Evolutionary conservation across 2,113 vertebrate genomes (phyloP).

Genomic region (Athene cunicularia): DNA sequence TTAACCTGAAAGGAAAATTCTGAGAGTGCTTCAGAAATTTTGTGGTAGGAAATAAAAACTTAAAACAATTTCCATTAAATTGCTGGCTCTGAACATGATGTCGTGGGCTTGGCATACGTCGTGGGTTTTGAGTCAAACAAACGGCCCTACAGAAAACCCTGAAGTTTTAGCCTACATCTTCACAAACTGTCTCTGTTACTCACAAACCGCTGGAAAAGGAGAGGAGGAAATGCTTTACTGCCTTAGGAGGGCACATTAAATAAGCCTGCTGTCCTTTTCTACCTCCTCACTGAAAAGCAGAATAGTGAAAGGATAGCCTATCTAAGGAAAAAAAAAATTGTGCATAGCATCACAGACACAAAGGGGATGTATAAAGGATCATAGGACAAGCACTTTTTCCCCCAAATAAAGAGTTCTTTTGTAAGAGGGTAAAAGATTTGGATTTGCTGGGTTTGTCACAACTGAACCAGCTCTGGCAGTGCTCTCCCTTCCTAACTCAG

Average conservation of each 20-base stretch:
- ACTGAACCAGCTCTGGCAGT: background rate
- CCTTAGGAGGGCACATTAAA: slow-evolving; percentile 28
- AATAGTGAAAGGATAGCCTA: slow-evolving; percentile 34
- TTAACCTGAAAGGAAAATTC: slow-evolving; percentile 56
- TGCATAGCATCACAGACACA: background rate
- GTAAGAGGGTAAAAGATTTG: background rate
- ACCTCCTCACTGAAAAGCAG: background rate
- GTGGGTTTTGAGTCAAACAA: slow-evolving; percentile 26
- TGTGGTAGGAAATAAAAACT: slow-evolving; percentile 55
- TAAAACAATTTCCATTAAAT: slow-evolving; percentile 66
- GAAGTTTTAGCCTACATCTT: slow-evolving; percentile 23
- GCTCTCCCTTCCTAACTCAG: background rate
- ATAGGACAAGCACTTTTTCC: background rate
- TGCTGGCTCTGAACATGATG: slow-evolving; percentile 3
- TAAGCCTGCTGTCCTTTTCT: slow-evolving; percentile 24
- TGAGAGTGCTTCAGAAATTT: slow-evolving; percentile 48
- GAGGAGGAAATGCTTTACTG: slow-evolving; percentile 23
- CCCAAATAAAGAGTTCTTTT: background rate
- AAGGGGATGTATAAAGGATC: background rate
- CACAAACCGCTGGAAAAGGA: slow-evolving; percentile 8
- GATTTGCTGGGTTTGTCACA: background rate
- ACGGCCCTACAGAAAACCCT: slow-evolving; percentile 30
- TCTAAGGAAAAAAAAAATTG: background rate
- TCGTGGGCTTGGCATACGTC: background rate
- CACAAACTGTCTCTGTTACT: slow-evolving; percentile 61